These are phyloP conservation scores for Myotis daubentonii DNA, from an alignment of 2,797 vertebrate species.

Conservation along the genomic window DNA sequence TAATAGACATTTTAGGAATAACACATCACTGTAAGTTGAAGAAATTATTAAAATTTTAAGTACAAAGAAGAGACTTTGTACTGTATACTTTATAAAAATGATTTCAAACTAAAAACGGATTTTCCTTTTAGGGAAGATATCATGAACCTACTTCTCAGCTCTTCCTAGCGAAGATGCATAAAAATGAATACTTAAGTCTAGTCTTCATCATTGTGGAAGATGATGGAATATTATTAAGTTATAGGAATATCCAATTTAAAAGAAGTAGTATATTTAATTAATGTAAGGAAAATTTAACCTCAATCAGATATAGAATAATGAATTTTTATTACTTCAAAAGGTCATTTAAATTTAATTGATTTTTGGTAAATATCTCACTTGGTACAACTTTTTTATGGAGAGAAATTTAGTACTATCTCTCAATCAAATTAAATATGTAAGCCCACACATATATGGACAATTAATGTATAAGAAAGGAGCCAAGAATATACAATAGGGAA, in stretches of 20 bases:
- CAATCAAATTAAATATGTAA: neutral
- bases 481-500: neutral
- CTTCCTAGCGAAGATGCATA: neutral
- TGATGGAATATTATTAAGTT: neutral
- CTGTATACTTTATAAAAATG: neutral
- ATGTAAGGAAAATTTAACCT: neutral
- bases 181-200: neutral
- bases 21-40: neutral
- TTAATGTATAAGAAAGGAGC: neutral
- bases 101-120: neutral
- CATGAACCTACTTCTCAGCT: neutral
- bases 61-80: neutral
- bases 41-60: slow-evolving; percentile 4
- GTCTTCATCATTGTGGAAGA: neutral
- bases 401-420: neutral
- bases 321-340: neutral
- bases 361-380: slow-evolving; percentile 48
- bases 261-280: neutral
- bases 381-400: neutral
- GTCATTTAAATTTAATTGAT: neutral
- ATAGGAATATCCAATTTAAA: neutral
- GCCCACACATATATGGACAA: neutral
- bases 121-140: neutral
- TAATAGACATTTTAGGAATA: slow-evolving; percentile 69
- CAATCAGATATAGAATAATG: neutral